Evolutionary conservation across 2,113 vertebrate species (phyloP).

Genomic region (Laticauda laticaudata): DNA sequence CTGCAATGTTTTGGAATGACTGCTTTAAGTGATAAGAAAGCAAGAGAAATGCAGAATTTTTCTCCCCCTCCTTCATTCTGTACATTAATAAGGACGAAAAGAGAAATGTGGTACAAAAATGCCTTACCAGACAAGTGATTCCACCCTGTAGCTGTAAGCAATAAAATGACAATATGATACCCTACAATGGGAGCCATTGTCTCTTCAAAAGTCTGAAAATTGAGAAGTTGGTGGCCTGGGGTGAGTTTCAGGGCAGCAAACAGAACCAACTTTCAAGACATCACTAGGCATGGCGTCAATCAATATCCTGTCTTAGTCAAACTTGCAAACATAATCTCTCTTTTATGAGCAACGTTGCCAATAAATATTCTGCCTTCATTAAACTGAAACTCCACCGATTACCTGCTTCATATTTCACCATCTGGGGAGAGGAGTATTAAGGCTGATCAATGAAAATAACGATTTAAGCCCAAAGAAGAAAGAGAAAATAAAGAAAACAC

Average conservation of each 20-base stretch:
- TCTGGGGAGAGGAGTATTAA: constrained; percentile 58
- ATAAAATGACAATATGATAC: constrained; percentile 50
- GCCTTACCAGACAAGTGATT: constrained; percentile 22
- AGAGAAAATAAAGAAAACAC: constrained; percentile 62
- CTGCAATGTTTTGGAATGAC: background rate
- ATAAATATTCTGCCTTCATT: constrained; percentile 38
- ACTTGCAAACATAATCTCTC: constrained; percentile 56
- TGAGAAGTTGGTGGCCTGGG: constrained; percentile 62
- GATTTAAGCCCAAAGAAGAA: constrained; percentile 55
- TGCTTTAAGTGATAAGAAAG: constrained; percentile 32
- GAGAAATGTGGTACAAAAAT: constrained; percentile 28
- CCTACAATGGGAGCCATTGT: constrained; percentile 59
- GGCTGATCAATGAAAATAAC: constrained; percentile 65
- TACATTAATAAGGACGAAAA: constrained; percentile 41
- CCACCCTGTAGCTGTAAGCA: constrained; percentile 33
- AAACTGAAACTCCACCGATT: constrained; percentile 33
- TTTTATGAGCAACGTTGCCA: constrained; percentile 60
- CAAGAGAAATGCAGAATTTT: constrained; percentile 15
- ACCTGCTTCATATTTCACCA: constrained; percentile 29
- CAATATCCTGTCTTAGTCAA: constrained; percentile 52
- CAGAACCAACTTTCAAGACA: constrained; percentile 56
- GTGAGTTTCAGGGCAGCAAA: constrained; percentile 63
- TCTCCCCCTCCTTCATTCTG: constrained; percentile 19
- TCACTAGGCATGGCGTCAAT: constrained; percentile 52
- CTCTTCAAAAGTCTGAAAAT: constrained; percentile 63